Evolutionary conservation across 2,888 invertebrate species (phyloP), one percentile per base, ranked within the genome.

Genomic region (Eupithecia centaureata): DNA sequence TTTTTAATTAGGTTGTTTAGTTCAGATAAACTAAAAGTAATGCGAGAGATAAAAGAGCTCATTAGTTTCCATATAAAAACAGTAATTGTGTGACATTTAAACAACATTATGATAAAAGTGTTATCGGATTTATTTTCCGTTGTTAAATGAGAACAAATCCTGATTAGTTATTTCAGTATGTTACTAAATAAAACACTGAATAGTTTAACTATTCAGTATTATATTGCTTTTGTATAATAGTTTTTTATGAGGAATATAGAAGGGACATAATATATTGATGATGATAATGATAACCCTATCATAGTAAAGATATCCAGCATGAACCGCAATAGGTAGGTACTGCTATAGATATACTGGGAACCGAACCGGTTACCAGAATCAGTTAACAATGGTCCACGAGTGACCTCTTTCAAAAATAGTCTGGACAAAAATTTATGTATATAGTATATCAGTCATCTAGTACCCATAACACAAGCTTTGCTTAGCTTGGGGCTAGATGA

Each of bases 81-180:
- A 51, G 3, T 59, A 56, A 54, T 59, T 61, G 56, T 25, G 62
- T 63, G 35, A 47, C 35, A 60, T 65, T 15, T n/a, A 63, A 35
- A 62, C 13, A 64, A 65, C 54, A 63, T 56, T 47, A 47, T 22
- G 47, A 47, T 47, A 47, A 42, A 15, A 62, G 18, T 60, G 15
- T 63, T 69, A 69, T 69, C 69, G 35, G 10, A 18, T 58, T 30
- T 15, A 56, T 68, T 65, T 69, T 63, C 62, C 68, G 65, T 65
- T 58, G 60, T 27, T 33, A 47, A 47, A 47, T 28, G 13, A 28
- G 18, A 18, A 8, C 54, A 54, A 62, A 38, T 28, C 30, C 15
- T 62, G 12, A 35, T 27, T 27, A 15, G 10, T 7, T 15, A 15
- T 52, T 52, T 52, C 15, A 15, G 27, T 22, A 42, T n/a, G 38